Evolutionary conservation across 2,797 vertebrate species (phyloP).

Genomic region (Hyperoplus lanceolatus): DNA sequence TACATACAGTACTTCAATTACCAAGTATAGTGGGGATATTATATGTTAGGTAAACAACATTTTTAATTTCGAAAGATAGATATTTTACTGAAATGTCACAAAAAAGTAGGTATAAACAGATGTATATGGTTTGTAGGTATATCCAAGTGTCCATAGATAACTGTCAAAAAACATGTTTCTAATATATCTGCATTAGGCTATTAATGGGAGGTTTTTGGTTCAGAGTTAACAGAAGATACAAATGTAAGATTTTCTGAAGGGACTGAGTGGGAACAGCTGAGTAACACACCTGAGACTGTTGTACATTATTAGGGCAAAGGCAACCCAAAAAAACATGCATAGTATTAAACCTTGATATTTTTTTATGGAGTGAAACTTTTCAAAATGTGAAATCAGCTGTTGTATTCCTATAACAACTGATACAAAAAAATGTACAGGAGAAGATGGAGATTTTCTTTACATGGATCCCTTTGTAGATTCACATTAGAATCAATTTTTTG

Average conservation of each 20-base stretch:
- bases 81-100: background rate
- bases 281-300: conserved; percentile 16
- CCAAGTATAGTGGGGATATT: background rate
- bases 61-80: background rate
- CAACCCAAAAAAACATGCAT: conserved; percentile 8
- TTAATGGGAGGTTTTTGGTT: background rate
- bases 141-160: background rate
- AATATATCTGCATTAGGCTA: background rate
- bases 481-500: background rate
- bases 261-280: conserved; percentile 11
- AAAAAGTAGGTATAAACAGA: background rate
- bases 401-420: background rate
- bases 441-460: background rate
- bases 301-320: background rate
- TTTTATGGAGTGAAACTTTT: background rate
- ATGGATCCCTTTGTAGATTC: background rate
- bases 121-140: conserved; percentile 1
- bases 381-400: background rate
- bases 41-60: background rate
- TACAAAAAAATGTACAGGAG: background rate
- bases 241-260: background rate
- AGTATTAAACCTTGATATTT: background rate
- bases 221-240: background rate
- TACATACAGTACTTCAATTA: background rate
- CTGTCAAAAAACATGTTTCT: conserved; percentile 7